A percentile compares a stretch with the other conserved stretches of the same genome.
These are phyloP conservation scores for Chromobotia macracanthus DNA, from an alignment of 2,797 vertebrate genomes.

Conservation along the genomic window DNA sequence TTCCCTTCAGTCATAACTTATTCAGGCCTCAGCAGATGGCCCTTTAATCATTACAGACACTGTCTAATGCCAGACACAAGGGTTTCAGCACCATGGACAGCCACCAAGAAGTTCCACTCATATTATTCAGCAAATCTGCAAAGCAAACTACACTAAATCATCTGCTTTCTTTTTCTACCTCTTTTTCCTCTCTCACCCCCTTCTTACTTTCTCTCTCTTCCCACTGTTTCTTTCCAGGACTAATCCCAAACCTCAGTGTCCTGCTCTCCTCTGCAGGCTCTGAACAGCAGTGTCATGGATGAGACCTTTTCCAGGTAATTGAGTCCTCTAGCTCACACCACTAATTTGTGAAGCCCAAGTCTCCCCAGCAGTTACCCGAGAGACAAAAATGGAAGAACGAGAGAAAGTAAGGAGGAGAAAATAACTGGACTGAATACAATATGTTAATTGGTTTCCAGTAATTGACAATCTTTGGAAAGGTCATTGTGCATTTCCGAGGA, in stretches of 20 bases:
- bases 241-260: constrained; percentile 36
- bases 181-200: constrained; percentile 31
- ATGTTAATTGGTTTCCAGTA: constrained; percentile 80
- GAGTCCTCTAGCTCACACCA: constrained; percentile 78
- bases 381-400: constrained; percentile 63
- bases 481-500: constrained; percentile 67
- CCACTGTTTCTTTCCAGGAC: background rate
- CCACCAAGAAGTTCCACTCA: background rate
- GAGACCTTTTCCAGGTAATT: constrained; percentile 72
- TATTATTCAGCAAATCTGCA: constrained; percentile 23
- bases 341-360: constrained; percentile 77
- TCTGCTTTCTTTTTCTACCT: constrained; percentile 64
- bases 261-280: constrained; percentile 64
- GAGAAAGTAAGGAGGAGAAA: constrained; percentile 60
- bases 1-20: constrained; percentile 50
- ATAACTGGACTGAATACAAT: constrained; percentile 75
- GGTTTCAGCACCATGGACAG: constrained; percentile 36
- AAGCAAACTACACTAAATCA: no score
- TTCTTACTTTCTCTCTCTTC: constrained; percentile 22
- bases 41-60: constrained; percentile 46
- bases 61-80: constrained; percentile 37
- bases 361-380: constrained; percentile 70
- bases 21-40: constrained; percentile 49
- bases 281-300: constrained; percentile 67
- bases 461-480: constrained; percentile 76